A percentile compares a stretch with the other conserved stretches of the same genome.
Evolutionary conservation across 2,888 invertebrate species (phyloP).

Genomic region (Lycia hirtaria): DNA sequence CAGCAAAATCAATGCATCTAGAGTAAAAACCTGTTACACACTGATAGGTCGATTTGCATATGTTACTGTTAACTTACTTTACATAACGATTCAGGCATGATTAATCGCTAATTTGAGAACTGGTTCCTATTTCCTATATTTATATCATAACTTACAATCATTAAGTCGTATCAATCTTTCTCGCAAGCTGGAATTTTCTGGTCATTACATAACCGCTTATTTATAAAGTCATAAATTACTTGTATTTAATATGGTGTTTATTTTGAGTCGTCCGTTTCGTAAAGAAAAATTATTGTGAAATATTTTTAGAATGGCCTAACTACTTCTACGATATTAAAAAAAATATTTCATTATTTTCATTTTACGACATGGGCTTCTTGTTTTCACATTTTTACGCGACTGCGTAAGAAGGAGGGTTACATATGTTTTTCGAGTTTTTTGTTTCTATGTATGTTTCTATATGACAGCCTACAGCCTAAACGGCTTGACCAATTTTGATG

Average conservation of each 20-base stretch:
- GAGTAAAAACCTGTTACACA: slow-evolving; percentile 31
- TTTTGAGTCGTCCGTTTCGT: neutral
- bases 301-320: too few species aligned
- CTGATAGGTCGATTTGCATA: slow-evolving; percentile 44
- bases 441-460: too few species aligned
- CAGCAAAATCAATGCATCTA: slow-evolving; percentile 21
- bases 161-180: slow-evolving; percentile 10
- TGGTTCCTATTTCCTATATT: slow-evolving; percentile 39
- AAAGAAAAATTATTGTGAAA: neutral
- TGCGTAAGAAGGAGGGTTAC: too few species aligned
- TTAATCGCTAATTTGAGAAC: slow-evolving; percentile 36
- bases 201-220: slow-evolving; percentile 14
- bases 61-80: slow-evolving; percentile 29
- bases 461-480: too few species aligned
- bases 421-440: too few species aligned
- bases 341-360: too few species aligned
- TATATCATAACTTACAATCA: slow-evolving; percentile 24
- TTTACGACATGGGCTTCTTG: too few species aligned
- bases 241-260: neutral
- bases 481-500: too few species aligned
- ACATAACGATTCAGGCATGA: slow-evolving; percentile 42
- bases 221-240: slow-evolving; percentile 15
- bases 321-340: too few species aligned
- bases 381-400: too few species aligned
- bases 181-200: slow-evolving; percentile 2